A percentile compares a stretch with the other conserved stretches of the same genome.
These are phyloP conservation scores for Muntiacus muntjak DNA, from an alignment of 2,113 vertebrate species.

Conservation along the genomic window DNA sequence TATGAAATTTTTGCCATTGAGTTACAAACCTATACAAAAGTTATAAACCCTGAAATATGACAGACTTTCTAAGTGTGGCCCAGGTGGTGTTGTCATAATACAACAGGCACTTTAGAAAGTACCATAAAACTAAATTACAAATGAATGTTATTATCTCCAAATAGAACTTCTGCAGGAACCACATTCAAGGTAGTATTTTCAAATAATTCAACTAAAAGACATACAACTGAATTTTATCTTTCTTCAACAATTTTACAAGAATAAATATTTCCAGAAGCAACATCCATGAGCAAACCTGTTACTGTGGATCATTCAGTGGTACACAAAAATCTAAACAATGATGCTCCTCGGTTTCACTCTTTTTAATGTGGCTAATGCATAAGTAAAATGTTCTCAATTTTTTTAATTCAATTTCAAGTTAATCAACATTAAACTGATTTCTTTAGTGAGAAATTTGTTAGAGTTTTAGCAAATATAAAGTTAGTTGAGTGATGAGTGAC, in stretches of 20 bases:
- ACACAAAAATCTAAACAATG: not conserved
- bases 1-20: not conserved
- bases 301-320: not conserved
- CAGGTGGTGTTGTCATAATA: not conserved
- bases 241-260: not conserved
- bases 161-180: not conserved
- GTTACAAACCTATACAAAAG: not conserved
- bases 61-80: not conserved
- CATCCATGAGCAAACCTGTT: not conserved
- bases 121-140: not conserved
- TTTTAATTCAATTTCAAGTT: not conserved
- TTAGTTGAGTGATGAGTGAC: not conserved
- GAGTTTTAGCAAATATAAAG: not conserved
- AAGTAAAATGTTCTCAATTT: not conserved
- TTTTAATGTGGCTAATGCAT: not conserved
- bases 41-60: not conserved
- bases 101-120: not conserved
- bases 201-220: not conserved
- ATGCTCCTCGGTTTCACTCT: not conserved
- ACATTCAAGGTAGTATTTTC: slow-evolving; percentile 15
- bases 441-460: not conserved
- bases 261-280: not conserved
- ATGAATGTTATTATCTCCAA: not conserved
- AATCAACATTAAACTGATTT: not conserved
- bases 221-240: not conserved